These are phyloP conservation scores for Neoitamus cyanurus DNA, from an alignment of 2,888 invertebrate genomes.

Conservation along the genomic window DNA sequence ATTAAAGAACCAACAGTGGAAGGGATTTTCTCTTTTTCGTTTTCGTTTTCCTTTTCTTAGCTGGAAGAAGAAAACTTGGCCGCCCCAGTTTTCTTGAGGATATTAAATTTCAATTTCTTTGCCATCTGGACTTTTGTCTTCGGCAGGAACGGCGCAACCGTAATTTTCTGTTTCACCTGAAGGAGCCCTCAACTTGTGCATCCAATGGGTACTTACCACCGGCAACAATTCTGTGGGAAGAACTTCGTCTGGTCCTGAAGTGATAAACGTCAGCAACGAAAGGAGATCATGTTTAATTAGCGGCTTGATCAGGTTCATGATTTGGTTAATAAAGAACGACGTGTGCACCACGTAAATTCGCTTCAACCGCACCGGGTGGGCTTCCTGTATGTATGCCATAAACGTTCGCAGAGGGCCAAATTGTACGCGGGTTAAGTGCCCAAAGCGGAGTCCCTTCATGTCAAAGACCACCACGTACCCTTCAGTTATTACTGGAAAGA, in stretches of 20 bases:
- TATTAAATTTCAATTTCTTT: neutral
- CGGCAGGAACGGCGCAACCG: neutral
- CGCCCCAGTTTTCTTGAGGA: neutral
- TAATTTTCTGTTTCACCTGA: neutral
- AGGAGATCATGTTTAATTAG: conserved; percentile 74
- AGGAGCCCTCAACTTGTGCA: neutral
- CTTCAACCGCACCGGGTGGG: conserved; percentile 74
- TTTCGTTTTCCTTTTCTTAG: neutral
- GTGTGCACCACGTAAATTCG: conserved; percentile 75
- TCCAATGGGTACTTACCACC: conserved; percentile 50
- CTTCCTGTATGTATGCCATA: conserved; percentile 77
- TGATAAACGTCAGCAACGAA: conserved; percentile 71
- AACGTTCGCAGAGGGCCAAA: conserved; percentile 73
- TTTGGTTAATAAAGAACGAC: conserved; percentile 75
- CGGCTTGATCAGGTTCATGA: conserved; percentile 75
- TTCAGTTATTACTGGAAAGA: conserved; percentile 62
- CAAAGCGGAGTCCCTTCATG: conserved; percentile 75
- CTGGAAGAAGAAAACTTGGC: conserved; percentile 1
- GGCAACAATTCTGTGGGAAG: conserved; percentile 54
- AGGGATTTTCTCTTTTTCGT: neutral
- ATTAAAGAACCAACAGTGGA: conserved; percentile 15
- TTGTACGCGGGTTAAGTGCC: conserved; percentile 74
- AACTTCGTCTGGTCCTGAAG: conserved; percentile 67
- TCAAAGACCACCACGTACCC: conserved; percentile 76
- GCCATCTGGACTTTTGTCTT: neutral